These are phyloP conservation scores for Murina feae DNA, from an alignment of 2,113 vertebrate species.

Conservation along the genomic window DNA sequence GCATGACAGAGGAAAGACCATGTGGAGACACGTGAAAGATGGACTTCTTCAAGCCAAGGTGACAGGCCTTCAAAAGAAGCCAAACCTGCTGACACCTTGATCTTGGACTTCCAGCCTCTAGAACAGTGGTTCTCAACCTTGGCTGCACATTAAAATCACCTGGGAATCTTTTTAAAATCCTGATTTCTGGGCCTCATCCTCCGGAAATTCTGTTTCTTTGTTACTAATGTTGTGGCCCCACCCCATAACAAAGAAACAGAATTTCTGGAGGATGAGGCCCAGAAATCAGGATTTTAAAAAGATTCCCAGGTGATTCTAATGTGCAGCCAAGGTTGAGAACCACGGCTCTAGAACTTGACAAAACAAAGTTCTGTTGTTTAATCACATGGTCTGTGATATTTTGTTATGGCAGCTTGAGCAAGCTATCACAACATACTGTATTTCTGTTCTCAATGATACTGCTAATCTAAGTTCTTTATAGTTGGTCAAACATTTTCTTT, in stretches of 20 bases:
- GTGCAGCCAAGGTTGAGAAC: too few relatives aligned
- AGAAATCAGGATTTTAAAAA: too few relatives aligned
- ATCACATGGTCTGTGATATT: neutral
- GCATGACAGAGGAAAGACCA: neutral
- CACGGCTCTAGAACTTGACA: neutral
- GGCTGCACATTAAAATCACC: too few relatives aligned
- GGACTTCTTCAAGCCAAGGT: neutral
- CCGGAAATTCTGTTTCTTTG: too few relatives aligned
- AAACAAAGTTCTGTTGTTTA: neutral
- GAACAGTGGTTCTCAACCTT: neutral
- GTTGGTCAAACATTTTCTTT: neutral
- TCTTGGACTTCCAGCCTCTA: neutral
- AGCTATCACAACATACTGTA: neutral
- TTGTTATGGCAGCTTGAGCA: neutral
- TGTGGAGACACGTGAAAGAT: neutral
- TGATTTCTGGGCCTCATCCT: too few relatives aligned
- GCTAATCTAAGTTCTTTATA: neutral
- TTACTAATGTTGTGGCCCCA: too few relatives aligned
- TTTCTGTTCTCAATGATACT: neutral
- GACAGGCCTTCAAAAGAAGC: neutral
- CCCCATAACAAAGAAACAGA: too few relatives aligned
- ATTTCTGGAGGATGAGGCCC: too few relatives aligned
- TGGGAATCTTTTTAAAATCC: too few relatives aligned
- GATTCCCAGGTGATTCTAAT: too few relatives aligned
- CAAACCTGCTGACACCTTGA: neutral